These are phyloP conservation scores for Romanogobio albipinnatus DNA, from an alignment of 2,113 vertebrate genomes.

Conservation along the genomic window DNA sequence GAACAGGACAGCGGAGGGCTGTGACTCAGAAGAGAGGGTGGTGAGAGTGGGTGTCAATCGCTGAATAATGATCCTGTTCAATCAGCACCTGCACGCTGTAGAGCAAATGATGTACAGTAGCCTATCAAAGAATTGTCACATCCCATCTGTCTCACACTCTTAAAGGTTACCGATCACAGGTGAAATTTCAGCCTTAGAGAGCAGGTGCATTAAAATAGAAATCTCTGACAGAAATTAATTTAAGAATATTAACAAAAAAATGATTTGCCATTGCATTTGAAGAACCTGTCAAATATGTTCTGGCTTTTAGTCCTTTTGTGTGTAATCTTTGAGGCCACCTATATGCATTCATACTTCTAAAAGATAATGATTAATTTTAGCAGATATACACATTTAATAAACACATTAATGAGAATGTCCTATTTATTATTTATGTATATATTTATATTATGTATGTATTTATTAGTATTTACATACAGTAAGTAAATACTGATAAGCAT, in stretches of 20 bases:
- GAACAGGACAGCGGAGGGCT: slow-evolving; percentile 15
- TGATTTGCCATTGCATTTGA: neutral
- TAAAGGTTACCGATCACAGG: neutral
- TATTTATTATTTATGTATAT: neutral
- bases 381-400: neutral
- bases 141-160: neutral
- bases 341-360: neutral
- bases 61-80: slow-evolving; percentile 37
- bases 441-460: neutral
- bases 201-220: neutral
- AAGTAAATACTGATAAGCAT: neutral
- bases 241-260: neutral
- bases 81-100: slow-evolving; percentile 8
- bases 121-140: slow-evolving; percentile 17
- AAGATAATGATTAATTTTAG: neutral
- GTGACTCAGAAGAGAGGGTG: slow-evolving; percentile 32
- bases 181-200: neutral
- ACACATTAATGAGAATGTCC: neutral
- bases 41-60: slow-evolving; percentile 37
- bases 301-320: neutral
- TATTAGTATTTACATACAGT: neutral
- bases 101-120: slow-evolving; percentile 2
- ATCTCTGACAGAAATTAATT: neutral
- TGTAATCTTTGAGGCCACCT: neutral
- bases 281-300: neutral